Percentiles rank a stretch among this genome's conserved stretches.
Evolutionary conservation across 1,140 invertebrate genomes (phyloP).

Genomic region (Drosophila lowei): DNA sequence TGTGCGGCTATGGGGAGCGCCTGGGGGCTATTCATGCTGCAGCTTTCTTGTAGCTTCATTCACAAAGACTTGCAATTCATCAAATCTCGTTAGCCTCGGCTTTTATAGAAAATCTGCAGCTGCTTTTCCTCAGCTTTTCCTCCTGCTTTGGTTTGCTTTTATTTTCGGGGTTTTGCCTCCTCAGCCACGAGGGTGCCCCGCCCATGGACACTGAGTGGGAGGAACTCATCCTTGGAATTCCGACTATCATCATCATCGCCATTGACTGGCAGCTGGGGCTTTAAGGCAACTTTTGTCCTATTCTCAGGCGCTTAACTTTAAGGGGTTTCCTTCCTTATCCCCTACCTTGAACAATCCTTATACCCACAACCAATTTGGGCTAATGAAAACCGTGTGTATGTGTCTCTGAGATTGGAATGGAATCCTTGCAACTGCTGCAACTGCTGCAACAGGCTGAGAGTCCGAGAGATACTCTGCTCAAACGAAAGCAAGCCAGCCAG

Average conservation of each 20-base stretch:
- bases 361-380: conserved; percentile 6
- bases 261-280: conserved; percentile 33
- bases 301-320: conserved; percentile 44
- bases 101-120: conserved; percentile 76
- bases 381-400: conserved; percentile 37
- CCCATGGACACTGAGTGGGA: conserved; percentile 45
- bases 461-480: conserved; percentile 3
- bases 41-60: conserved; percentile 68
- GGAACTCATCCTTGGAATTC: not conserved
- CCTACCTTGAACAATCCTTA: conserved; percentile 9
- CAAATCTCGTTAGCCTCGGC: conserved; percentile 77
- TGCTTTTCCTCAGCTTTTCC: conserved; percentile 54
- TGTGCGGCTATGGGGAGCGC: not conserved
- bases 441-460: conserved; percentile 17
- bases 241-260: conserved; percentile 4
- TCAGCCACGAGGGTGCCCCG: conserved; percentile 29
- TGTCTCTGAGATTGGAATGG: conserved; percentile 9
- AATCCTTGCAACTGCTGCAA: conserved; percentile 34
- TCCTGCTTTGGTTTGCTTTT: conserved; percentile 38
- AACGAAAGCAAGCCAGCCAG: conserved; percentile 19
- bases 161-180: conserved; percentile 47
- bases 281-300: conserved; percentile 41
- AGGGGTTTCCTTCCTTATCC: conserved; percentile 21
- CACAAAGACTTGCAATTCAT: conserved; percentile 78
- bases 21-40: conserved; percentile 58